Base-by-base conservation (phyloP, 1,140 invertebrate genomes). In the Manduca sexta region DNA sequence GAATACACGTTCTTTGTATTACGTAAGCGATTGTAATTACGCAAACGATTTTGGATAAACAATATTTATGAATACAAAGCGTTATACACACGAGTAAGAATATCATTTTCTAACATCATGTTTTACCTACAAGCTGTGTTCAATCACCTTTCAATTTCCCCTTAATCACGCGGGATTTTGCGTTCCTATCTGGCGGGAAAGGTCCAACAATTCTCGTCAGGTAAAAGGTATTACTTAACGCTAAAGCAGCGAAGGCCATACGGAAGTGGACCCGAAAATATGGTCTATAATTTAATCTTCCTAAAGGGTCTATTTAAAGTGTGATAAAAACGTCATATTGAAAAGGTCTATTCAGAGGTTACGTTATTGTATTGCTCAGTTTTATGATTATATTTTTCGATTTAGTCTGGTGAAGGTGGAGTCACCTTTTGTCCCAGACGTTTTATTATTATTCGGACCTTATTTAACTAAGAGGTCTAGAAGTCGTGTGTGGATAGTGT, bases 221-320 rank as follows among this genome's bases (percentile, higher is more conserved):
- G 54, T 57, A 56, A 52, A 63, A 52, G 46, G 49, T 58, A 64
- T 60, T 62, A 58, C 60, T 55, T 56, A 63, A 45, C 60, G 43
- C 31, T 51, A 58, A 56, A 58, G 48, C 47, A 55, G 46, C 44
- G 46, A n/a, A n/a, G n/a, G 45, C 40, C 64, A 48, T 55, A 61
- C 55, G 62, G 67, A 56, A 67, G 54, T 51, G 34, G 54, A 51
- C 46, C 61, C 43, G 12, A 49, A 69, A 74, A 77, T 72, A 74
- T 64, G 64, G 64, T 69, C 56, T 59, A 71, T 76, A 79, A 75
- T 75, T 73, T 75, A 74, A 75, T 80, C 67, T 69, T 50, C 45
- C 56, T 57, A 68, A 79, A 73, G 74, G 75, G 69, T 72, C 74
- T 75, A 74, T 81, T 71, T 74, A 72, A 65, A 60, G 60, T 62